These are phyloP conservation scores for Columba guinea DNA, from an alignment of 2,797 vertebrate species.

Conservation along the genomic window DNA sequence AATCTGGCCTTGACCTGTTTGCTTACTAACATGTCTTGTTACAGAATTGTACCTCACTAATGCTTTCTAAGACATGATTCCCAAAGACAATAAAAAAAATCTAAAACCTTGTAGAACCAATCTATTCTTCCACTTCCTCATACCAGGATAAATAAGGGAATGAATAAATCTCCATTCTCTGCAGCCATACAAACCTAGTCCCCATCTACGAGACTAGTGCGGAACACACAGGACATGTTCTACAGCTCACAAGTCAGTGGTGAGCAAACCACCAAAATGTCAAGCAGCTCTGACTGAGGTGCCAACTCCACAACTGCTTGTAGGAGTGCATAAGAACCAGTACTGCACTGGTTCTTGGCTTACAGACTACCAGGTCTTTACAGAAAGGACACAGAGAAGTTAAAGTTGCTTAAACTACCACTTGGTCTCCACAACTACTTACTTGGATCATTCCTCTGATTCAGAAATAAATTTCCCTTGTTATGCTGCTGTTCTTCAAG, in stretches of 20 bases:
- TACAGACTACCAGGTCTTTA: background rate
- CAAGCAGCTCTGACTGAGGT: background rate
- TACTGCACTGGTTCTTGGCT: background rate
- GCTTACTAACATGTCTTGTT: background rate
- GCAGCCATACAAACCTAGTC: background rate
- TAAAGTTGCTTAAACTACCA: background rate
- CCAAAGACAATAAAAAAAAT: background rate
- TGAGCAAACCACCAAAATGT: background rate
- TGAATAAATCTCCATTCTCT: too few species aligned
- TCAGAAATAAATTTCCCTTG: background rate
- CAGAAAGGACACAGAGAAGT: background rate
- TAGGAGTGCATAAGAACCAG: background rate
- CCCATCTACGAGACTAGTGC: background rate
- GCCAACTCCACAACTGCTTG: background rate
- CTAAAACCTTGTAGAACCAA: background rate
- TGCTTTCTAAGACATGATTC: background rate
- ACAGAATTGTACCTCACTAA: background rate
- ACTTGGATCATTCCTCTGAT: background rate
- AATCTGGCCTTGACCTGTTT: background rate
- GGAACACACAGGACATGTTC: background rate
- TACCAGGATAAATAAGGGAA: background rate
- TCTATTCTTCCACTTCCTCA: accelerated
- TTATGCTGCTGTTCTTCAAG: background rate
- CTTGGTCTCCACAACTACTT: background rate
- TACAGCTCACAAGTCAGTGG: accelerated